Conservation (phyloP, 2,113 vertebrate species). For the Colaptes auratus region DNA sequence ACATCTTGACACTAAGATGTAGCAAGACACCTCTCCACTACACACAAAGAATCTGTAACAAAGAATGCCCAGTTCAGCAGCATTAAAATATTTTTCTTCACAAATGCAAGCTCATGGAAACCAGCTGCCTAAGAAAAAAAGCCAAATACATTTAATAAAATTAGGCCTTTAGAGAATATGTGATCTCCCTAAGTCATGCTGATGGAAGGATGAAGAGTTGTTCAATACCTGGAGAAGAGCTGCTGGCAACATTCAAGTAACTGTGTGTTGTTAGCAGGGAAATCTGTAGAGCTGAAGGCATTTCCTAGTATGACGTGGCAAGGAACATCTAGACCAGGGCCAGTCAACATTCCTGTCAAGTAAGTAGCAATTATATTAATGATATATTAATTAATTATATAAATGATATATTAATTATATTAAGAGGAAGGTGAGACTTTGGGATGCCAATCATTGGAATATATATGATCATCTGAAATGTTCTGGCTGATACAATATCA, state of each 20-base stretch:
- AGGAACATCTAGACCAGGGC: conserved; percentile 48
- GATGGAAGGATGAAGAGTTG: background rate
- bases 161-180: background rate
- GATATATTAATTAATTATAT: too few relatives aligned
- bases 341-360: conserved; percentile 80
- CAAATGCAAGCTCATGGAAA: background rate
- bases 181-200: background rate
- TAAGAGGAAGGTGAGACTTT: background rate
- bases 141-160: background rate
- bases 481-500: background rate
- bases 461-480: background rate
- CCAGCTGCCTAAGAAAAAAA: background rate
- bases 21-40: background rate
- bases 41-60: background rate
- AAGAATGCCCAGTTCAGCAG: background rate
- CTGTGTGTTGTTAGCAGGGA: conserved; percentile 59
- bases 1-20: background rate
- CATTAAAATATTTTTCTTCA: background rate
- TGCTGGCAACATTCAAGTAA: conserved; percentile 79
- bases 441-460: background rate
- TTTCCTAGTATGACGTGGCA: conserved; percentile 75
- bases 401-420: too few relatives aligned
- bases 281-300: conserved; percentile 62
- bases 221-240: conserved; percentile 79
- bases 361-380: background rate